A percentile compares a stretch with the other conserved stretches of the same genome.
Conservation (phyloP, 2,113 vertebrate species). For the Cichladusa arquata region DNA sequence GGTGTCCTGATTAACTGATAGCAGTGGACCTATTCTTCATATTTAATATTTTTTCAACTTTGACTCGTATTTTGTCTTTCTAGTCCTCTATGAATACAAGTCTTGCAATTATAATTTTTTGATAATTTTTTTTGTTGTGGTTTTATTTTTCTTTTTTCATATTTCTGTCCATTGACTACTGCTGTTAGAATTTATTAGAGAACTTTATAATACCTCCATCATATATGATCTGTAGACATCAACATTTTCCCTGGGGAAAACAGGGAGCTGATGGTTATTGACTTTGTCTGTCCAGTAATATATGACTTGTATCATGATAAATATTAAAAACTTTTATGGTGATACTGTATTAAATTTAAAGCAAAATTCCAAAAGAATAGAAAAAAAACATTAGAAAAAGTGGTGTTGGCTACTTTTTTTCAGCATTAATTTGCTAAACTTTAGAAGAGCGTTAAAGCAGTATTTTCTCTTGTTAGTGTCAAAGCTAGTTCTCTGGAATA, state of each 20-base stretch:
- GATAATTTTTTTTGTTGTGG: fast-evolving
- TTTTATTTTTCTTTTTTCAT: neutral
- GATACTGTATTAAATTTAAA: neutral
- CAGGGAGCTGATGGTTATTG: neutral
- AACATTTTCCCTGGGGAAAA: neutral
- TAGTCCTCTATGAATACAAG: neutral
- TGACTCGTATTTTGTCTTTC: neutral
- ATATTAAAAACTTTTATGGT: neutral
- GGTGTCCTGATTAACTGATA: neutral
- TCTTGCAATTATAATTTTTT: neutral
- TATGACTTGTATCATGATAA: neutral
- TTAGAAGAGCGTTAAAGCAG: neutral
- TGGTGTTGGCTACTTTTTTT: neutral
- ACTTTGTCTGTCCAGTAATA: neutral
- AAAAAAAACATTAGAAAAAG: neutral
- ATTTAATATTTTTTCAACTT: neutral
- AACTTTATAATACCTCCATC: neutral
- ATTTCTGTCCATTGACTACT: neutral
- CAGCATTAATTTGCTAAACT: neutral
- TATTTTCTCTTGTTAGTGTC: neutral
- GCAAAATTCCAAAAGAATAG: neutral
- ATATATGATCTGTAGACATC: neutral
- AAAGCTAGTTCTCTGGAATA: neutral
- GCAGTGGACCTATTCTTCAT: neutral
- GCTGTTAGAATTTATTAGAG: neutral